Conservation (phyloP, 2,888 invertebrate species). For the Papilio gigon region DNA sequence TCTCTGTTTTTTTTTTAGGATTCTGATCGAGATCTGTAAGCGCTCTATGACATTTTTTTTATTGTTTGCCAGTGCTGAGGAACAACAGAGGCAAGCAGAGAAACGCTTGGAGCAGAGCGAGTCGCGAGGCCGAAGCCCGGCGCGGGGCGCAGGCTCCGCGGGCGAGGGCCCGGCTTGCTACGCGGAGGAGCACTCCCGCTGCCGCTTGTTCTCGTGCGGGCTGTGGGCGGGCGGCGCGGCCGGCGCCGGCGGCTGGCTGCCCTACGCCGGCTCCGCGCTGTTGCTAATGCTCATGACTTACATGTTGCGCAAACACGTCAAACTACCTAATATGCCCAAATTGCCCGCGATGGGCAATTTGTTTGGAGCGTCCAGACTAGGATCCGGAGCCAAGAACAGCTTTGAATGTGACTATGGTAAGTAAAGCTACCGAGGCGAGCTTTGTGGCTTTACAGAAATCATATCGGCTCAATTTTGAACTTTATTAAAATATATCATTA, state of each 20-base stretch:
- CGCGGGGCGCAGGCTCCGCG: neutral
- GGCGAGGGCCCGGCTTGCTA: neutral
- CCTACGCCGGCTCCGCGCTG: constrained; percentile 47
- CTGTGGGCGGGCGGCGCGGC: constrained; percentile 30
- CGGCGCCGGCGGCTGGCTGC: constrained; percentile 46
- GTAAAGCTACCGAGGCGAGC: neutral
- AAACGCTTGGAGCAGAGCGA: constrained; percentile 1
- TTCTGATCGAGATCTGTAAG: too few relatives aligned
- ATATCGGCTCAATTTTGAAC: neutral
- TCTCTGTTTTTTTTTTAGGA: too few relatives aligned
- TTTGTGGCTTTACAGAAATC: neutral
- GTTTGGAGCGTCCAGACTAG: constrained; percentile 31
- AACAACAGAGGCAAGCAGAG: constrained; percentile 45
- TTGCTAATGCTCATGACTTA: constrained; percentile 43
- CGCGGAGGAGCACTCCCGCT: constrained; percentile 12
- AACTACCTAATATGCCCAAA: constrained; percentile 38
- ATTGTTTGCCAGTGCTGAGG: constrained; percentile 53
- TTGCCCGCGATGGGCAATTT: neutral
- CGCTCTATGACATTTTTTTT: neutral
- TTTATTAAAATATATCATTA: neutral
- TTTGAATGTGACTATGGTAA: constrained; percentile 1
- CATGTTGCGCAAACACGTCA: constrained; percentile 43
- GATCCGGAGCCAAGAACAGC: neutral
- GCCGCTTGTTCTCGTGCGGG: constrained; percentile 40
- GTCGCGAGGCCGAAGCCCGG: neutral